These are phyloP conservation scores for Oxyruncus cristatus DNA, from an alignment of 2,113 vertebrate genomes.

Conservation along the genomic window DNA sequence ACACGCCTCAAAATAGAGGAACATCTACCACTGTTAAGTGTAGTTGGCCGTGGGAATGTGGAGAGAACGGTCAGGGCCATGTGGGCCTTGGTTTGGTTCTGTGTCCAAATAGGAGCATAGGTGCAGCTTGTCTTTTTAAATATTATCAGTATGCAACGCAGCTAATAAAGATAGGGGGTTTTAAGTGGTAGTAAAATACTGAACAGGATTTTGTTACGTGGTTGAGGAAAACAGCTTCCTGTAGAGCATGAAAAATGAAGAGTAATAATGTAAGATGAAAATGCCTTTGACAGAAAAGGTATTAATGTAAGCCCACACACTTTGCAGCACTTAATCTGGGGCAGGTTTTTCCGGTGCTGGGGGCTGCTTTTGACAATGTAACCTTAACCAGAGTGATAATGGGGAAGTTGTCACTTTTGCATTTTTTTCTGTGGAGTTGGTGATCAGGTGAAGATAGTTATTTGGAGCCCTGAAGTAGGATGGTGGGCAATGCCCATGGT, in stretches of 20 bases:
- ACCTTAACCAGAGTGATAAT: background rate
- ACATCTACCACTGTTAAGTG: background rate
- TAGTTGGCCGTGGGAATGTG: rapidly evolving
- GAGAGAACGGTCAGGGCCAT: background rate
- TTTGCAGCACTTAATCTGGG: background rate
- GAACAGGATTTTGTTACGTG: background rate
- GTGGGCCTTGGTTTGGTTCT: background rate
- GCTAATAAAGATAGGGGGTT: background rate
- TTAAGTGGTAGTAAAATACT: background rate
- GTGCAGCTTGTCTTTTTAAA: background rate
- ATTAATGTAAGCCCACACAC: background rate
- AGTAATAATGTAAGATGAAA: background rate
- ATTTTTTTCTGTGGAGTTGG: background rate
- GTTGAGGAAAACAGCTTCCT: background rate
- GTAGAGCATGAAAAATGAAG: background rate
- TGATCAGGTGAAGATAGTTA: background rate
- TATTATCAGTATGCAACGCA: background rate
- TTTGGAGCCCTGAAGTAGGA: background rate
- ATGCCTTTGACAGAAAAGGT: background rate
- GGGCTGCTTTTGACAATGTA: background rate
- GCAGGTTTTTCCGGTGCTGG: background rate
- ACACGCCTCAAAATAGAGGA: background rate
- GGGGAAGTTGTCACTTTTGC: background rate
- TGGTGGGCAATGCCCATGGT: background rate
- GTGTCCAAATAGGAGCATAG: background rate